Evolutionary conservation across 1,140 invertebrate species (phyloP).

Genomic region (Gryon sp.): DNA sequence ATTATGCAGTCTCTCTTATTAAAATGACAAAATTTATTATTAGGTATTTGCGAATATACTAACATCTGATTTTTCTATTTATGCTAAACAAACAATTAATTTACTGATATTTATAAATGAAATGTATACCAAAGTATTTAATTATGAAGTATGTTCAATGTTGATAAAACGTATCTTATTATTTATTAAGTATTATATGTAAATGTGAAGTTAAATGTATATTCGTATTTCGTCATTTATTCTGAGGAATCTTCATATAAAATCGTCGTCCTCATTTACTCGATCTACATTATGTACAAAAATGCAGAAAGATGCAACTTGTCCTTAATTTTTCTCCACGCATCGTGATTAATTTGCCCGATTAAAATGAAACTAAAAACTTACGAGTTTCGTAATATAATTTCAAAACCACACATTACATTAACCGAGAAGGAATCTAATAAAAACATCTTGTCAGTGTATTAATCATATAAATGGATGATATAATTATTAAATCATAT

Average conservation of each 20-base stretch:
- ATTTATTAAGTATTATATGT: not conserved
- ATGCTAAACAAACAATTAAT: too few relatives aligned
- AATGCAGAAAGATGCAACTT: constrained; percentile 18
- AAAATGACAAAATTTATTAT: too few relatives aligned
- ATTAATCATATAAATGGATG: constrained; percentile 5
- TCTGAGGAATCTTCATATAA: not conserved
- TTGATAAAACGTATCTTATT: not conserved
- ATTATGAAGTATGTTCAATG: not conserved
- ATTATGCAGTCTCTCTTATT: too few relatives aligned
- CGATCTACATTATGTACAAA: constrained; percentile 4
- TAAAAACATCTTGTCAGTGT: constrained; percentile 12
- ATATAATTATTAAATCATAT: constrained; percentile 20
- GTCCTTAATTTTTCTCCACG: constrained; percentile 37
- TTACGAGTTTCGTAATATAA: constrained; percentile 12
- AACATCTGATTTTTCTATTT: too few relatives aligned
- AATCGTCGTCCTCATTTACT: constrained; percentile 1
- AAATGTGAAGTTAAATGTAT: not conserved
- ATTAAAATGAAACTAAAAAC: constrained; percentile 43
- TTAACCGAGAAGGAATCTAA: constrained; percentile 5
- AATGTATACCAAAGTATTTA: not conserved
- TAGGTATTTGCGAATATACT: too few relatives aligned
- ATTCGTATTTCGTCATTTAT: constrained; percentile 1
- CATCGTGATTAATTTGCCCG: constrained; percentile 24
- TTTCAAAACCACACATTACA: not conserved
- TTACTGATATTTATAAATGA: not conserved